Conservation (phyloP, 2,797 vertebrate genomes). For the Pipistrellus pygmaeus region DNA sequence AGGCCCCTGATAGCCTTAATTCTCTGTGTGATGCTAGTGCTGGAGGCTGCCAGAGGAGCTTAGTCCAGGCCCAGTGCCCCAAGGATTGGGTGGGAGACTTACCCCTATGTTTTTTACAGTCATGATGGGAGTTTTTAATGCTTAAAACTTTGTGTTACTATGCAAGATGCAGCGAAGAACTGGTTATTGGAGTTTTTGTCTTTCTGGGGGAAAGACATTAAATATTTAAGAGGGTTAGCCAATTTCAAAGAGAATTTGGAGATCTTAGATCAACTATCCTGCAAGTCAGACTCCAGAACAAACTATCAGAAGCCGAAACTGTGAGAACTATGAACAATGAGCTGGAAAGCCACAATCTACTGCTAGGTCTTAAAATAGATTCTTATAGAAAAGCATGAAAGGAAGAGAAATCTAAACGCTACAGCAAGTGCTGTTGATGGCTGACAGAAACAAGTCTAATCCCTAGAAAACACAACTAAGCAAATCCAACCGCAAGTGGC, state of each 20-base stretch:
- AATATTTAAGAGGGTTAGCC: neutral
- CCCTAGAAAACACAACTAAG: neutral
- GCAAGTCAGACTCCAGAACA: neutral
- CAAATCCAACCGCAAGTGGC: neutral
- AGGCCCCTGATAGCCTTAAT: neutral
- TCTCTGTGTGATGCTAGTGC: neutral
- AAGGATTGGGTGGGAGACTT: neutral
- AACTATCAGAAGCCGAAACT: constrained; percentile 11
- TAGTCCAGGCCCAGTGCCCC: neutral
- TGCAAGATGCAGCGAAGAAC: neutral
- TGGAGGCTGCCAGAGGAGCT: neutral
- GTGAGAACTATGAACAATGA: neutral
- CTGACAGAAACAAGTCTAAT: neutral
- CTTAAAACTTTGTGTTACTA: neutral
- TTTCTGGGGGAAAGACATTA: neutral
- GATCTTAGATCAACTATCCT: constrained; percentile 8
- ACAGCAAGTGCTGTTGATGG: neutral
- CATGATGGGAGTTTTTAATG: neutral
- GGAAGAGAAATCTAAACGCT: neutral
- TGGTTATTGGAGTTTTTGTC: neutral
- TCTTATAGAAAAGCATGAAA: neutral
- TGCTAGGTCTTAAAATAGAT: constrained; percentile 37
- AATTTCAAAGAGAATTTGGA: neutral
- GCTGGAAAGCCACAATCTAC: neutral
- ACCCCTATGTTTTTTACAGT: neutral